Evolutionary conservation across 2,888 invertebrate species (phyloP), one percentile per base, ranked within the genome.

Genomic region (Tinea semifulvella): DNA sequence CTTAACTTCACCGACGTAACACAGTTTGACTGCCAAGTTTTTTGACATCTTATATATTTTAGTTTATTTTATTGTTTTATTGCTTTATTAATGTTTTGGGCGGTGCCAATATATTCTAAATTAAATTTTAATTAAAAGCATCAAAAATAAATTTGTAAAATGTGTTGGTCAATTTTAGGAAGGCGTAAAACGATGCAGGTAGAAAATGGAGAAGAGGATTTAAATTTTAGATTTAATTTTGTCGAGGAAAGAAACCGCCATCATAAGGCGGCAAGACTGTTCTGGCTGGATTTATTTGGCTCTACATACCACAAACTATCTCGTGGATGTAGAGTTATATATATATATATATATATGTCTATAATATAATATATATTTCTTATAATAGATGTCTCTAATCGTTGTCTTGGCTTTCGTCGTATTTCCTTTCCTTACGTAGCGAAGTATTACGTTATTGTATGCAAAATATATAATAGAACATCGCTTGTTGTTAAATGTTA

Each of bases 11-110:
- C 31, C 31, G 31, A 31, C 31, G 31, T 31, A 26, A 26, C 2
- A 31, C 11, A 31, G 31, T 31, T 31, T 36, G 16, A 36, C 36
- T 36, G 36, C 36, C 36, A 36, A 36, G 36, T 36, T 36, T 36
- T 18, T 36, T 36, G 36, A 31, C 31, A 31, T 31, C 13, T 31
- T 13, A 11, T 31, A 2, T 7, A 13, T 14, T 31, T 14, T 31
- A 11, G 7, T 31, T 31, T 31, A 14, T 31, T 4, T 31, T 7
- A 7, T 18, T 36, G 36, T 18, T 14, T 36, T 14, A 31, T 31
- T 31, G 14, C 31, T 31, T 31, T 31, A 13, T 31, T 13, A 13
- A 31, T 14, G 11, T 14, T 31, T 31, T 14, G 31, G 13, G 7
- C 31, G 31, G 14, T 36, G 36, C 36, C 36, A 36, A 11, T 36